A percentile compares a stretch with the other conserved stretches of the same genome.
Evolutionary conservation across 2,888 invertebrate species (phyloP).

Genomic region (Cetonia aurata): DNA sequence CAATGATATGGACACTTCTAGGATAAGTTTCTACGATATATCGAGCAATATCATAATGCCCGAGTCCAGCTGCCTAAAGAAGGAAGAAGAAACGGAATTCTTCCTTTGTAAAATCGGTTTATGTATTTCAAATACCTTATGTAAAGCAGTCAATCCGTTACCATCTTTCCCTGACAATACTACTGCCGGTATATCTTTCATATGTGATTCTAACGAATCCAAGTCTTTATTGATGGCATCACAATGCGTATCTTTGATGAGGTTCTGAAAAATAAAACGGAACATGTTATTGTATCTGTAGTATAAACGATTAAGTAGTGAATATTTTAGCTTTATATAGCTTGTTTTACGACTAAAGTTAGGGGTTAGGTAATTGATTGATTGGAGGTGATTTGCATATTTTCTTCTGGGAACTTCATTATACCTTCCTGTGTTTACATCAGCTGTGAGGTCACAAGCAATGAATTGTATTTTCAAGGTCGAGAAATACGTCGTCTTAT

Average conservation of each 20-base stretch:
- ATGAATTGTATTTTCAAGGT: constrained; percentile 1
- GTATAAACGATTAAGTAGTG: too few relatives aligned
- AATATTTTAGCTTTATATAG: too few relatives aligned
- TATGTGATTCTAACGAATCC: constrained; percentile 75
- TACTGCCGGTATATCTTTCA: constrained; percentile 77
- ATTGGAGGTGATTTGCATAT: constrained; percentile 13
- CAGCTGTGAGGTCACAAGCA: constrained; percentile 2
- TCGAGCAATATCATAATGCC: constrained; percentile 80
- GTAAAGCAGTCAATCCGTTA: constrained; percentile 87
- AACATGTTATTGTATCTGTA: too few relatives aligned
- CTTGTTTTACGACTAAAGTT: too few relatives aligned
- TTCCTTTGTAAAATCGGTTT: background rate
- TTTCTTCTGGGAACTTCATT: constrained; percentile 13
- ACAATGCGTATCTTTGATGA: constrained; percentile 84
- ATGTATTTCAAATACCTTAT: constrained; percentile 74
- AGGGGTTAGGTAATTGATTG: too few relatives aligned
- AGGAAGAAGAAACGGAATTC: constrained; percentile 13
- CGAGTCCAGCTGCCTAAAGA: constrained; percentile 83
- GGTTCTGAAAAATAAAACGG: constrained; percentile 71
- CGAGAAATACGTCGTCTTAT: background rate
- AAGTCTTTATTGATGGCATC: constrained; percentile 83
- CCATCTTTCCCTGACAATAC: constrained; percentile 80
- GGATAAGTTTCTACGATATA: constrained; percentile 80
- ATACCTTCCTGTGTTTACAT: constrained; percentile 3
- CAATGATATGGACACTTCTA: constrained; percentile 76